phyloP scores from a whole-genome alignment of 2,113 vertebrate species.

The Halichoerus grypus region DNA sequence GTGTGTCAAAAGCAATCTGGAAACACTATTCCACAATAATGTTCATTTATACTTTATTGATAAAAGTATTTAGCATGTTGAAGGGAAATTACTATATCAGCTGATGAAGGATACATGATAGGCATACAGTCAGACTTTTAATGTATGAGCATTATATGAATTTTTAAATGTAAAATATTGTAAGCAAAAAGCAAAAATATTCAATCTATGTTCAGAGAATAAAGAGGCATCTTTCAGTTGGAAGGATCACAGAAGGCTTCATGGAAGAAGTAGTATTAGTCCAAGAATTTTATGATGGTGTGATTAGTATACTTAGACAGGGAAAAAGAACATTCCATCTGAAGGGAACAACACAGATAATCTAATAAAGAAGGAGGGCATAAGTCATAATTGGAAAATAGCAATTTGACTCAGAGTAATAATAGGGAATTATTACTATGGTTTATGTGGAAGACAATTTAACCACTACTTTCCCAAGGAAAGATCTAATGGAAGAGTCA shows the following conservation, averaged over 20 bases:
- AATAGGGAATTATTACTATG: background rate
- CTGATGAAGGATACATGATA: background rate
- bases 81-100: background rate
- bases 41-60: background rate
- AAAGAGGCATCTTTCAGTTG: background rate
- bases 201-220: background rate
- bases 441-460: background rate
- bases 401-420: background rate
- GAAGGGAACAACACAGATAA: background rate
- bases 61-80: background rate
- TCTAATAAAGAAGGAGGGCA: background rate
- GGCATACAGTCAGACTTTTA: background rate
- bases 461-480: background rate
- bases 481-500: background rate
- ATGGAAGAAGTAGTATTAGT: background rate
- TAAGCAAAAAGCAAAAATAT: background rate
- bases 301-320: background rate
- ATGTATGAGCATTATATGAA: background rate
- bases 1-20: background rate
- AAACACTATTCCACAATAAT: background rate
- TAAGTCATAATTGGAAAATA: background rate
- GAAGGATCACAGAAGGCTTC: background rate
- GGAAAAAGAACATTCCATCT: background rate
- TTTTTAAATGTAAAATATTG: background rate
- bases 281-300: background rate